A percentile compares a stretch with the other conserved stretches of the same genome.
These are phyloP conservation scores for Corythornis madagascariensis DNA, from an alignment of 2,113 vertebrate genomes.

Conservation along the genomic window DNA sequence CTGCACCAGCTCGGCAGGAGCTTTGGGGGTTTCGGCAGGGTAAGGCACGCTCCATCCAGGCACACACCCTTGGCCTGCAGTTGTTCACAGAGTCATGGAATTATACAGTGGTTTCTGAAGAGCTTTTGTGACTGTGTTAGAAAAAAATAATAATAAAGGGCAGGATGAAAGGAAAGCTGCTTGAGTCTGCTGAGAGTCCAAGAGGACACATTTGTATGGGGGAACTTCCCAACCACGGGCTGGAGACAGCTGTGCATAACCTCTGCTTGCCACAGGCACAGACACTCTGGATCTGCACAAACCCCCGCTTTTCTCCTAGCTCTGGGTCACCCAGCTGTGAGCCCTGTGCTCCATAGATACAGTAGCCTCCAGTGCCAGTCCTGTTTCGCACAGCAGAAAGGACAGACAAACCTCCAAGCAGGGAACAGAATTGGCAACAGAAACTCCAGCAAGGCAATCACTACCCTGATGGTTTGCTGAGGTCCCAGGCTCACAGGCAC, in stretches of 20 bases:
- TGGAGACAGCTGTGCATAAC: not conserved
- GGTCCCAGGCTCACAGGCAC: not conserved
- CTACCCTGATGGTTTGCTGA: not conserved
- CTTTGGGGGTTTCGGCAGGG: not conserved
- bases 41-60: not conserved
- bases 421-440: not conserved
- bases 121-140: not conserved
- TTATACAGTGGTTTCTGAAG: not conserved
- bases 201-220: not conserved
- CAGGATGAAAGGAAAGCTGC: not conserved
- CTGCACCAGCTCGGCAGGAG: not conserved
- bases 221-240: not conserved
- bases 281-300: not conserved
- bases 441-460: not conserved
- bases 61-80: not conserved
- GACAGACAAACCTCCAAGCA: not conserved
- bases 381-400: not conserved
- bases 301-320: not conserved
- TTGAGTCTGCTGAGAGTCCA: not conserved
- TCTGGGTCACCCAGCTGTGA: not conserved
- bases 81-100: not conserved
- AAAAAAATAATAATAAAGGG: not conserved
- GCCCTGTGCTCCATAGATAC: not conserved
- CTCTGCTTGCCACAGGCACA: not conserved
- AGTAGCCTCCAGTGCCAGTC: rapidly evolving